These are phyloP conservation scores for Drosophila paramelanica DNA, from an alignment of 2,888 invertebrate species.

Conservation along the genomic window DNA sequence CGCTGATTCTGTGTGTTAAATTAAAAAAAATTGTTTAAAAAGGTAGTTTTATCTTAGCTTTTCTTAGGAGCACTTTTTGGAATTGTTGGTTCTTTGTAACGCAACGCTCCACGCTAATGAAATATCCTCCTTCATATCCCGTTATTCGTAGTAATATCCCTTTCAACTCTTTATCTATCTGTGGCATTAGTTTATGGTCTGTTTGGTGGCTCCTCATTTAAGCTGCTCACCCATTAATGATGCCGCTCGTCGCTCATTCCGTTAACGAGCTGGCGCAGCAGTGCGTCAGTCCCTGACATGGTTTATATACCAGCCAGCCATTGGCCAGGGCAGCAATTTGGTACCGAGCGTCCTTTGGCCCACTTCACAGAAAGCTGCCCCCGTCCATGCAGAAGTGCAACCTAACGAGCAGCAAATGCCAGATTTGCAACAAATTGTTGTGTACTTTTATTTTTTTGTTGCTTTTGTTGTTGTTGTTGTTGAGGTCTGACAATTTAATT, in stretches of 20 bases:
- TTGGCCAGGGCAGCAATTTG: slow-evolving; percentile 61
- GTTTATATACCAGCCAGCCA: slow-evolving; percentile 29
- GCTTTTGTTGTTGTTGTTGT: neutral
- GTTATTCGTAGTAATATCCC: too few relatives aligned
- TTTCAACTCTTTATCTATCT: too few relatives aligned
- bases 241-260: slow-evolving; percentile 23
- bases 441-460: slow-evolving; percentile 16
- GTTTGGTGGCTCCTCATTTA: slow-evolving; percentile 25
- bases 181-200: slow-evolving; percentile 9
- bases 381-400: slow-evolving; percentile 24
- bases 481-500: slow-evolving; percentile 73
- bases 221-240: slow-evolving; percentile 48
- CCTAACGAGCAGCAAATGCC: slow-evolving; percentile 71
- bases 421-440: slow-evolving; percentile 41
- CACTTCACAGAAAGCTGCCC: slow-evolving; percentile 38
- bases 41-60: too few relatives aligned
- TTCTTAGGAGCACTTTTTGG: too few relatives aligned
- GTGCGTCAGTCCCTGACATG: slow-evolving; percentile 62
- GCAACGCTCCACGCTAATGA: too few relatives aligned
- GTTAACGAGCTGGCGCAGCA: slow-evolving; percentile 62
- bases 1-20: too few relatives aligned
- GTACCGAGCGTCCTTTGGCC: slow-evolving; percentile 46
- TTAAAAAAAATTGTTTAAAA: too few relatives aligned
- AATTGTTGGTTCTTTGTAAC: too few relatives aligned
- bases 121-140: too few relatives aligned